phyloP scores from a whole-genome alignment of 2,888 invertebrate genomes.

The Ectobius pallidus region DNA sequence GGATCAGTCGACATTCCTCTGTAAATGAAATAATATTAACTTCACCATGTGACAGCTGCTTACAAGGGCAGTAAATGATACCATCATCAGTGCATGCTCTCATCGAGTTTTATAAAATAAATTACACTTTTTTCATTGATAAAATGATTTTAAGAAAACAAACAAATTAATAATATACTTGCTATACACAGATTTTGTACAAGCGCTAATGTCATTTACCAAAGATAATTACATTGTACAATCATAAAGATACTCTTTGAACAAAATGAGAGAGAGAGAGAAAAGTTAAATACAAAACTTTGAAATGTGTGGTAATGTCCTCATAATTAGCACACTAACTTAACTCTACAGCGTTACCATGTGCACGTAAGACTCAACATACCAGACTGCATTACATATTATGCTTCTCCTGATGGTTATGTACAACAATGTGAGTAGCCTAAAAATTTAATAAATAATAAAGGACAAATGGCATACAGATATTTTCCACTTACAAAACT shows the following conservation, averaged over 20 bases:
- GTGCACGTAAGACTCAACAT: not conserved
- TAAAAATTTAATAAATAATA: slow-evolving; percentile 10
- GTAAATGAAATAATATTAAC: no score
- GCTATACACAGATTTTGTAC: slow-evolving; percentile 41
- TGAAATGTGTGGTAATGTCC: slow-evolving; percentile 12
- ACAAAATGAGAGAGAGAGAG: slow-evolving; percentile 8
- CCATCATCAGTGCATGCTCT: slow-evolving; percentile 16
- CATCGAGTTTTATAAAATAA: slow-evolving; percentile 29
- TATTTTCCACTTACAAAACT: not conserved
- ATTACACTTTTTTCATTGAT: slow-evolving; percentile 26
- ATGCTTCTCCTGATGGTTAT: not conserved
- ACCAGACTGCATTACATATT: not conserved
- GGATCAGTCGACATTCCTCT: no score
- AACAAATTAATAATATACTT: slow-evolving; percentile 29
- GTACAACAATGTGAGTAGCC: slow-evolving; percentile 4
- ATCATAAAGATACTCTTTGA: slow-evolving; percentile 24
- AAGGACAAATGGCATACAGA: not conserved
- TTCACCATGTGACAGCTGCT: no score
- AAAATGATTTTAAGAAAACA: slow-evolving; percentile 38
- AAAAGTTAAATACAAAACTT: not conserved
- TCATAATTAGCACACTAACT: slow-evolving; percentile 15
- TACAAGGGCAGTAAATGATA: no score
- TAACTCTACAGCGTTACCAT: not conserved
- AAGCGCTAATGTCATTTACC: slow-evolving; percentile 34
- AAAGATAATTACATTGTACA: slow-evolving; percentile 35